These are phyloP conservation scores for Phorcus lineatus DNA, from an alignment of 2,888 invertebrate species.

Conservation along the genomic window DNA sequence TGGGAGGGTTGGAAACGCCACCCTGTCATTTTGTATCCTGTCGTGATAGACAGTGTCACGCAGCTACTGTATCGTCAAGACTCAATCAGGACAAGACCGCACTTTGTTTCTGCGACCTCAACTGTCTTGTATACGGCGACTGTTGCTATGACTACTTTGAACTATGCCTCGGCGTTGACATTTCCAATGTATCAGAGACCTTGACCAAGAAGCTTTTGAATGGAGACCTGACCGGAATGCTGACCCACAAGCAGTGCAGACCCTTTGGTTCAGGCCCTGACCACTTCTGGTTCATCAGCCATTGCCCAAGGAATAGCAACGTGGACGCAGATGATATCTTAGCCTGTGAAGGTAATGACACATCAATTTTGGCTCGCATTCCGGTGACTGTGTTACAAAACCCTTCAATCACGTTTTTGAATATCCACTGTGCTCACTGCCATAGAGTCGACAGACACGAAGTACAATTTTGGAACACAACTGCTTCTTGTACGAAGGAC, in stretches of 20 bases:
- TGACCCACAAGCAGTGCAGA: too few relatives aligned
- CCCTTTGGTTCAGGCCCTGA: too few relatives aligned
- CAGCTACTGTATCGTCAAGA: too few relatives aligned
- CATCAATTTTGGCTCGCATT: not conserved
- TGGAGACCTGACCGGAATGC: too few relatives aligned
- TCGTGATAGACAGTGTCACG: too few relatives aligned
- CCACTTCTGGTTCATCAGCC: not conserved
- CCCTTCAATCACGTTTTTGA: not conserved
- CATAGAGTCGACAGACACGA: not conserved
- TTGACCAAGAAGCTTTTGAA: not conserved
- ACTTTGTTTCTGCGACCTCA: constrained; percentile 27
- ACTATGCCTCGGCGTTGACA: constrained; percentile 17
- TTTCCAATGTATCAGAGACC: not conserved
- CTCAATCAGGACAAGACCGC: too few relatives aligned
- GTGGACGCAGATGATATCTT: not conserved
- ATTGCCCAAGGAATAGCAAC: not conserved
- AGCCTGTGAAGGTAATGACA: not conserved
- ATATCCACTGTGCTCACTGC: not conserved
- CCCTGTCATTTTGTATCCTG: too few relatives aligned
- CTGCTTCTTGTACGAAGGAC: too few relatives aligned
- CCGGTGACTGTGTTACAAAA: not conserved
- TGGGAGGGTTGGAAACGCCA: too few relatives aligned
- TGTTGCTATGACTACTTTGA: constrained; percentile 38
- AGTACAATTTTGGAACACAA: not conserved
- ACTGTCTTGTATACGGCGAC: constrained; percentile 33